phyloP scores from a whole-genome alignment of 2,113 vertebrate species.

The Alligator sinensis region DNA sequence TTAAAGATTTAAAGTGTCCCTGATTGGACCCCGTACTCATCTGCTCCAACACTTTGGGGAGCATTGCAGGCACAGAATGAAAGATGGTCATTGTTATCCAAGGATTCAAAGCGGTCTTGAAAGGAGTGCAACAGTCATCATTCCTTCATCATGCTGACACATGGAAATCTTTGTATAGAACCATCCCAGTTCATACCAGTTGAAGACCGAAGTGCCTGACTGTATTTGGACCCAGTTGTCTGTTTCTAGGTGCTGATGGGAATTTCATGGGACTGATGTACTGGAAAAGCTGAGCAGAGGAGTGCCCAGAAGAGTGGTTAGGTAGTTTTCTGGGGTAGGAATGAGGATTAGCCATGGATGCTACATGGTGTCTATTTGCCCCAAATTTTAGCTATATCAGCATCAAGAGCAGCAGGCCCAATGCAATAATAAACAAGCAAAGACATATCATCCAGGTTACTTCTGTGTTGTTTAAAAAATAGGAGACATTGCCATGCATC shows the following conservation, averaged over 20 bases:
- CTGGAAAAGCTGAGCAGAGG: background rate
- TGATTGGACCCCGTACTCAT: rapidly evolving
- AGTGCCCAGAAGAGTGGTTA: background rate
- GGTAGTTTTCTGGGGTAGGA: background rate
- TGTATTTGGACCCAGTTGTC: background rate
- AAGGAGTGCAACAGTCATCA: background rate
- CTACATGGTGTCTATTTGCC: background rate
- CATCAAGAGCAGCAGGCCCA: rapidly evolving
- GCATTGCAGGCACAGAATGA: rapidly evolving
- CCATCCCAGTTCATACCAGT: background rate
- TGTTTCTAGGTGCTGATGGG: background rate
- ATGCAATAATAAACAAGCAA: background rate
- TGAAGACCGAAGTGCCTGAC: background rate
- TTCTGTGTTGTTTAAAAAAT: background rate
- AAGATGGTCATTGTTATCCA: background rate
- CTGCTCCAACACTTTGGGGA: background rate
- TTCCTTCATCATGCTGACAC: background rate
- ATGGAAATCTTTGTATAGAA: rapidly evolving
- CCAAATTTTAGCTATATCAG: background rate
- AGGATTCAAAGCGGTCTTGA: background rate
- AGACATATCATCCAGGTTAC: background rate
- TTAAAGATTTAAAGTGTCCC: too few species aligned
- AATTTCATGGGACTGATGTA: background rate
- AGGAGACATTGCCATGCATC: background rate
- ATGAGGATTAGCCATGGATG: rapidly evolving